Conservation (phyloP, 2,797 vertebrate species). For the Crocodylus rhombifer region DNA sequence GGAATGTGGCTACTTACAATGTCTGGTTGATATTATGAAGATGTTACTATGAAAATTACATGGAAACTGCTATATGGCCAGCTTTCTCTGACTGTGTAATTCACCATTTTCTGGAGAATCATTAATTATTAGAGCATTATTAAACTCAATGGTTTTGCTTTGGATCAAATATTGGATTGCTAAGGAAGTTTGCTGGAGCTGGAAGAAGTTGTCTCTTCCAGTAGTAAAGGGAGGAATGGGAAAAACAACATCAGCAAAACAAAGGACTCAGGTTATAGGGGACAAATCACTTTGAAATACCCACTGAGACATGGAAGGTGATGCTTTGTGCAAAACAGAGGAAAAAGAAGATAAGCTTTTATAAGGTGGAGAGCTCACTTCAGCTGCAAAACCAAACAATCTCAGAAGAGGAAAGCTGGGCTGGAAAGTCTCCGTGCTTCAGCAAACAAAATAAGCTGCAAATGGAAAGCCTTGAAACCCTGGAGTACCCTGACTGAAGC, state of each 20-base stretch:
- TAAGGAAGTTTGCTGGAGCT: neutral
- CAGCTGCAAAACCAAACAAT: too few relatives aligned
- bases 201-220: neutral
- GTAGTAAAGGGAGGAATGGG: neutral
- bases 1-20: neutral
- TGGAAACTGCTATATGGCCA: neutral
- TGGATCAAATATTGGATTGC: conserved; percentile 15
- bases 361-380: too few relatives aligned
- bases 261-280: neutral
- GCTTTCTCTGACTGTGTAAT: neutral
- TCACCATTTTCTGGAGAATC: conserved; percentile 13
- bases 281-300: neutral
- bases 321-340: too few relatives aligned
- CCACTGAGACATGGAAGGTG: neutral
- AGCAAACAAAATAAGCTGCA: too few relatives aligned
- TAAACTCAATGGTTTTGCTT: neutral
- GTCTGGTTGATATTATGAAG: neutral
- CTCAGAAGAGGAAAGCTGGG: neutral
- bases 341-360: too few relatives aligned
- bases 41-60: neutral
- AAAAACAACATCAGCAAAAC: neutral
- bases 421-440: neutral
- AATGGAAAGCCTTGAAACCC: too few relatives aligned
- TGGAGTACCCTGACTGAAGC: too few relatives aligned
- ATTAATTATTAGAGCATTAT: neutral